Evolutionary conservation across 2,888 invertebrate genomes (phyloP).

Genomic region (Cactoblastis cactorum): DNA sequence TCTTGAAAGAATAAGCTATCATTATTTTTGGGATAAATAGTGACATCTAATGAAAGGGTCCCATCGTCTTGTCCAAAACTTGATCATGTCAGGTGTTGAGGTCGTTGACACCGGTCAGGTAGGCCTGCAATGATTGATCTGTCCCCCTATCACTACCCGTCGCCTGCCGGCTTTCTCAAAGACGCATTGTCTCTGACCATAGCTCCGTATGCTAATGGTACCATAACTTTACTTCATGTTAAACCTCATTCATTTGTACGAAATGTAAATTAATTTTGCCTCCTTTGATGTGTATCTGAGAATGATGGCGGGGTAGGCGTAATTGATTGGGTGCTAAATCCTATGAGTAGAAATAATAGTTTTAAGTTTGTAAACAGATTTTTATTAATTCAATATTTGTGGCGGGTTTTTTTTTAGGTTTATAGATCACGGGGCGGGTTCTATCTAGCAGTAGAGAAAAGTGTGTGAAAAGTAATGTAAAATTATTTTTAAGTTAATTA

Average conservation of each 20-base stretch:
- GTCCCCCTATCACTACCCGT: constrained; percentile 69
- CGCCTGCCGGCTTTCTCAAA: constrained; percentile 75
- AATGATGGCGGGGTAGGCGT: neutral
- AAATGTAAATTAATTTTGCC: constrained; percentile 7
- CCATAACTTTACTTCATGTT: constrained; percentile 10
- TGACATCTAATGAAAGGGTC: constrained; percentile 24
- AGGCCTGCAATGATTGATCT: constrained; percentile 75
- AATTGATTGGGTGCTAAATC: neutral
- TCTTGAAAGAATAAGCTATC: no score
- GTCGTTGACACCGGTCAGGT: constrained; percentile 72
- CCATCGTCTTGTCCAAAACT: constrained; percentile 43
- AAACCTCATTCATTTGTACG: constrained; percentile 1
- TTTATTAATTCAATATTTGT: no score
- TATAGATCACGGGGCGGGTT: no score
- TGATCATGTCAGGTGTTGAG: constrained; percentile 65
- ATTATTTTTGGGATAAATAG: constrained; percentile 20
- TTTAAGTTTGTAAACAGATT: no score
- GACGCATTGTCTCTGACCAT: constrained; percentile 64
- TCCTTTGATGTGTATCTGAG: neutral
- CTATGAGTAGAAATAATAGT: no score
- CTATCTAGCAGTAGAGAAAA: no score
- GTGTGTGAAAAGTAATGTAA: no score
- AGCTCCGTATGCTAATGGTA: constrained; percentile 56
- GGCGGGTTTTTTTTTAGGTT: no score
- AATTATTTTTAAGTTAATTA: no score